Conservation (phyloP, 2,113 vertebrate genomes). For the Spheniscus mendiculus region DNA sequence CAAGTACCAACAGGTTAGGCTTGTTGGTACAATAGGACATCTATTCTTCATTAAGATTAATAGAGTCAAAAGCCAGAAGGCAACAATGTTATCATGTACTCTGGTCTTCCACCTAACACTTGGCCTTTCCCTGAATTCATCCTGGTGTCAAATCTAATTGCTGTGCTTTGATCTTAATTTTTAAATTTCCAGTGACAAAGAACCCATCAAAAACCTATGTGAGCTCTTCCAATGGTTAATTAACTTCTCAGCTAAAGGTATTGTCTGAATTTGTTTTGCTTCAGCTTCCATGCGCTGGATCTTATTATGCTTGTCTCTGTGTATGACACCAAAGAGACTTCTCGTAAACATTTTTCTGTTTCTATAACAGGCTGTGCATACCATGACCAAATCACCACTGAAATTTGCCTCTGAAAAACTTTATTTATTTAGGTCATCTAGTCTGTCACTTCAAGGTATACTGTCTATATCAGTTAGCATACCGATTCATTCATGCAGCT, state of each 20-base stretch:
- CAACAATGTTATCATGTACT: neutral
- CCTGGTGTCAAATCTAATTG: neutral
- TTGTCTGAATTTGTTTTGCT: neutral
- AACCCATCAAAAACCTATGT: neutral
- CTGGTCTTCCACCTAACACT: neutral
- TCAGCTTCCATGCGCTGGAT: neutral
- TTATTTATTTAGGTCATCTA: neutral
- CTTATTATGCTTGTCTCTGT: neutral
- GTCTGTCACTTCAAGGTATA: neutral
- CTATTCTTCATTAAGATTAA: neutral
- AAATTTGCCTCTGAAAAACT: neutral
- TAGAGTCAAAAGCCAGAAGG: neutral
- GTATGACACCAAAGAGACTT: neutral
- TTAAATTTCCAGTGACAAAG: neutral
- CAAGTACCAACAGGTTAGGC: neutral
- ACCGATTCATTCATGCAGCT: neutral
- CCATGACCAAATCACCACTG: neutral
- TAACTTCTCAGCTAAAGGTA: neutral
- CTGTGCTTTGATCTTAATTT: neutral
- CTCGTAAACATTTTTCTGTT: neutral
- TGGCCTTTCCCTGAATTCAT: neutral
- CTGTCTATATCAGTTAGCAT: neutral
- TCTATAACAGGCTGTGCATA: neutral
- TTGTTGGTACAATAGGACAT: neutral
- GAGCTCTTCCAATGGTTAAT: neutral